Evolutionary conservation across 2,797 vertebrate genomes (phyloP).

Genomic region (Molossus alvarezi): DNA sequence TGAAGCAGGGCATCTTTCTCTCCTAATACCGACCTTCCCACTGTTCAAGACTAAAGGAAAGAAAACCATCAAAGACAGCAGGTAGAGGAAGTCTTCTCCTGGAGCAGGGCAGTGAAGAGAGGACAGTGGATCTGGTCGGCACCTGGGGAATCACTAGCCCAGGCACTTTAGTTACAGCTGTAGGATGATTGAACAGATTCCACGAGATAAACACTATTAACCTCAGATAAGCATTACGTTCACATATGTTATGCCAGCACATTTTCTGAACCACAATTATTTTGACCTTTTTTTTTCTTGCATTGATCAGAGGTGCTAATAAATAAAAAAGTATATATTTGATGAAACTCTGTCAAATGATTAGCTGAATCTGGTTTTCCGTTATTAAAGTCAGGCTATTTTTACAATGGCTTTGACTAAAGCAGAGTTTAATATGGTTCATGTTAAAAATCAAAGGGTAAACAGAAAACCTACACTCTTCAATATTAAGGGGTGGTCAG

Average conservation of each 20-base stretch:
- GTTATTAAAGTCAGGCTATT: background rate
- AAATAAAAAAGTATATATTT: background rate
- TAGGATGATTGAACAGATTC: background rate
- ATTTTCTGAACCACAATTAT: background rate
- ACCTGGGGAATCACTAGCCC: background rate
- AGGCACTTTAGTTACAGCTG: background rate
- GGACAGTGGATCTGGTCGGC: background rate
- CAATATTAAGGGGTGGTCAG: background rate
- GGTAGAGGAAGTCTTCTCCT: background rate
- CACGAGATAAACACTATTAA: background rate
- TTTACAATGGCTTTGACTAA: background rate
- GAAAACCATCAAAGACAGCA: background rate
- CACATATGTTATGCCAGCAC: background rate
- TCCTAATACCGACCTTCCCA: background rate
- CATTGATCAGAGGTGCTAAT: background rate
- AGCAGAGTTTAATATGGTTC: background rate
- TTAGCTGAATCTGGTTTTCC: constrained; percentile 22
- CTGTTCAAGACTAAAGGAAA: background rate
- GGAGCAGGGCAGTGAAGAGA: background rate
- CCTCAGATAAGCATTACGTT: background rate
- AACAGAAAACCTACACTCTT: background rate
- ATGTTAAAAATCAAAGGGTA: background rate
- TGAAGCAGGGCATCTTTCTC: background rate
- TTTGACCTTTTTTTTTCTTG: background rate
- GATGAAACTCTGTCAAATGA: background rate